Conservation (phyloP, 2,888 invertebrate genomes). For the Troilus luridus region DNA sequence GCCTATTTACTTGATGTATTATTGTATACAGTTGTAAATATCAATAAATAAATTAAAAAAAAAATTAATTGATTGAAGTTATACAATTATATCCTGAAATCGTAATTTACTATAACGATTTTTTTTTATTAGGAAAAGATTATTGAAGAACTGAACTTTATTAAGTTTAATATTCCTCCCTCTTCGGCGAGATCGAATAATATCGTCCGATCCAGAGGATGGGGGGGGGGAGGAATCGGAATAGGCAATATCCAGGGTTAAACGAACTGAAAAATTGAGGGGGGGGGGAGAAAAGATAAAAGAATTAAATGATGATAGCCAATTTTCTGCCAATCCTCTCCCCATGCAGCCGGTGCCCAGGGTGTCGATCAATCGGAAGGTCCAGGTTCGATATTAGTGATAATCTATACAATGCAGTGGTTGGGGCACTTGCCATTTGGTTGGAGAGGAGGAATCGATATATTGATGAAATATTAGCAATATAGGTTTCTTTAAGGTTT, state of each 20-base stretch:
- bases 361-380: no score
- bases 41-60: no score
- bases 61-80: no score
- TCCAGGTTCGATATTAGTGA: neutral
- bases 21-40: no score
- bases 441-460: no score
- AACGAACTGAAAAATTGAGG: slow-evolving; percentile 52
- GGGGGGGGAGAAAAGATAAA: neutral
- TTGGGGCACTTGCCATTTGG: no score
- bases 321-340: neutral
- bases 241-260: slow-evolving; percentile 35
- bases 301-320: slow-evolving; percentile 20
- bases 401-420: neutral
- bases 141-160: neutral
- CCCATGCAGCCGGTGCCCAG: neutral
- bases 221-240: neutral
- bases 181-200: neutral
- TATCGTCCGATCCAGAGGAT: neutral
- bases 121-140: neutral
- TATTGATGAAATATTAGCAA: no score
- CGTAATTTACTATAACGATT: neutral
- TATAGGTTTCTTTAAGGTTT: no score
- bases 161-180: neutral
- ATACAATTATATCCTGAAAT: no score
- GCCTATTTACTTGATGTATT: no score